phyloP scores from a whole-genome alignment of 37 sponge, comb jelly and placozoan genomes.

The Petrosia ficiformis region DNA sequence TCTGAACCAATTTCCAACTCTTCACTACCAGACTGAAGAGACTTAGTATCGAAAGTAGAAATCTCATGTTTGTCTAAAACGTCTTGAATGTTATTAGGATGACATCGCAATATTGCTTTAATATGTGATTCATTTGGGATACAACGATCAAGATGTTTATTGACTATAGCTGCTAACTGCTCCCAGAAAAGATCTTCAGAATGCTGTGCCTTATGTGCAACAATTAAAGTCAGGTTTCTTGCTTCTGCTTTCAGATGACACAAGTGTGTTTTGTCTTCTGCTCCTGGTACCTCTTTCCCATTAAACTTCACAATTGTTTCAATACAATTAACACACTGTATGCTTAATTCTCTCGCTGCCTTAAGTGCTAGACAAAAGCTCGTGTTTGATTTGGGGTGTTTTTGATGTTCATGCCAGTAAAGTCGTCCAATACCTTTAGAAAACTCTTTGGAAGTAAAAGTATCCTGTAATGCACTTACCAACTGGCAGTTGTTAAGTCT shows the following conservation, averaged over 20 bases:
- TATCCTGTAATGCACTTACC: slow-evolving; percentile 1
- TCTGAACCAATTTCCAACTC: background rate
- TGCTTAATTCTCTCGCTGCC: background rate
- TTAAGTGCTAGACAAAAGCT: background rate
- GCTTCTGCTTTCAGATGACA: background rate
- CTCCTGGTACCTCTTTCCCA: slow-evolving; percentile 4
- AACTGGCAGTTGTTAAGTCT: background rate
- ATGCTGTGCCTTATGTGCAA: slow-evolving; percentile 16
- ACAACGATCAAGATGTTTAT: background rate
- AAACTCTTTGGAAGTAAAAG: slow-evolving; percentile 11
- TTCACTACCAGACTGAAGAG: background rate
- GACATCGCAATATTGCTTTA: slow-evolving; percentile 31
- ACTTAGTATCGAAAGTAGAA: background rate
- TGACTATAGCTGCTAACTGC: slow-evolving; percentile 7
- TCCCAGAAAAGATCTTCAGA: background rate
- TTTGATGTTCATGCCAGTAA: slow-evolving; percentile 13
- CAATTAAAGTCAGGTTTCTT: background rate
- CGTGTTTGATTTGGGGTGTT: background rate
- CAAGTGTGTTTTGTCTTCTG: background rate
- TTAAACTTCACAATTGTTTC: slow-evolving; percentile 14
- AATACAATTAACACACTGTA: slow-evolving; percentile 3
- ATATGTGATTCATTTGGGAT: slow-evolving; percentile 11
- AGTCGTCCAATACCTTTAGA: slow-evolving; percentile 26
- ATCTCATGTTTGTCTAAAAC: slow-evolving; percentile 16
- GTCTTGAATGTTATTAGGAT: slow-evolving; percentile 11